Evolutionary conservation across 2,113 vertebrate species (phyloP), one percentile per base, ranked within the genome.

Genomic region (Salminus brasiliensis): DNA sequence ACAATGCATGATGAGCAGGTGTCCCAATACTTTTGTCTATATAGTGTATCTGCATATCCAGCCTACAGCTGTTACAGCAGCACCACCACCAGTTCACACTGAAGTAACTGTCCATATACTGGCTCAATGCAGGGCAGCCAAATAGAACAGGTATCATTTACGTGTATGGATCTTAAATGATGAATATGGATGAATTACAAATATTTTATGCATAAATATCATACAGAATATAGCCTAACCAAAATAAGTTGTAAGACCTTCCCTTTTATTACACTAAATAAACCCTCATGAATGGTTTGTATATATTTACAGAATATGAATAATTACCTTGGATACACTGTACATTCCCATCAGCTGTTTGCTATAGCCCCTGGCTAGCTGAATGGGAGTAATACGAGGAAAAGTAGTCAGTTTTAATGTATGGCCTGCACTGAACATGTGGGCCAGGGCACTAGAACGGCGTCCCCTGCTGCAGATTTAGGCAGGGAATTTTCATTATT

Each of bases 401-500:
- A 49, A 63, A 32, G 0, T 30, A 25, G 2, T 72, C 29, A 47
- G 13, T 53, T 47, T 62, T 68, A 74, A 69, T 81, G 39, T 62
- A 74, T 53, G 30, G 59, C 47, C 25, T 34, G 34, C 45, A 45
- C 34, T 80, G 74, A 55, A 74, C 25, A 49, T 78, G 71, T 34
- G 47, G 16, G 27, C 30, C 6, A 74, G 16, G 34, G 74, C 67
- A 69, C 63, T 45, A 13, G 62, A 72, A 41, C 30, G 23, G 55
- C 34, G 49, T 69, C 77, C 25, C 45, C 18, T 65, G 76, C 55
- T 53, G 34, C 68, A 27, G 55, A 83, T 82, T 74, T 62, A 78
- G 71, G 76, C 80, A 67, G 27, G 49, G 47, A 74, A 69, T 87
- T 77, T 79, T 69, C 68, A 76, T 83, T 79, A 74, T 52, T 78